Evolutionary conservation across 2,797 vertebrate genomes (phyloP).

Genomic region (Sebastes ruberrimus): DNA sequence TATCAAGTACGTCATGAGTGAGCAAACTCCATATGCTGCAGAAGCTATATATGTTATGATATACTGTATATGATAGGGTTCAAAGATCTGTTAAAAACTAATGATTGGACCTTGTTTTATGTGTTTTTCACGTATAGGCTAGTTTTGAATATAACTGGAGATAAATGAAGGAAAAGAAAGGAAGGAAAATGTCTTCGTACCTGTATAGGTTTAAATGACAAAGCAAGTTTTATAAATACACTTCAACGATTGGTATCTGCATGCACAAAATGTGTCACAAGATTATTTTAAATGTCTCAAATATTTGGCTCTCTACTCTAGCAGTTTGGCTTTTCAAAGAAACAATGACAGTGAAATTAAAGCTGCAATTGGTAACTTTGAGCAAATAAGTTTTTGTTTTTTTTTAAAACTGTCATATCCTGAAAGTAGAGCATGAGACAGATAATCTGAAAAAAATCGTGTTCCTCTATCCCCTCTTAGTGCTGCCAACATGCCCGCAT

Average conservation of each 20-base stretch:
- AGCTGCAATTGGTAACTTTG: too few species aligned
- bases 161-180: neutral
- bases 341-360: neutral
- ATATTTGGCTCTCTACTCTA: neutral
- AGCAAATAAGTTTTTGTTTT: too few species aligned
- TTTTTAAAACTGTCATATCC: too few species aligned
- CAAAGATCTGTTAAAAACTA: neutral
- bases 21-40: neutral
- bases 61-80: neutral
- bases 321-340: neutral
- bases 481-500: too few species aligned
- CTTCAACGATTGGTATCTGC: neutral
- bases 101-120: neutral
- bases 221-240: neutral
- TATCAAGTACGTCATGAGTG: neutral
- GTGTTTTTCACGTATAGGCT: neutral
- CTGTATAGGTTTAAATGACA: neutral
- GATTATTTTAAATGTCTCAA: neutral
- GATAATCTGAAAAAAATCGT: too few species aligned
- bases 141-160: neutral
- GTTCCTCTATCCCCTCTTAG: too few species aligned
- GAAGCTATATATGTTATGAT: neutral
- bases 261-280: neutral
- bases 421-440: too few species aligned
- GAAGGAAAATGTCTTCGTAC: neutral